Evolutionary conservation across 2,888 invertebrate genomes (phyloP), one percentile per base, ranked within the genome.

Genomic region (Bombylius discolor): DNA sequence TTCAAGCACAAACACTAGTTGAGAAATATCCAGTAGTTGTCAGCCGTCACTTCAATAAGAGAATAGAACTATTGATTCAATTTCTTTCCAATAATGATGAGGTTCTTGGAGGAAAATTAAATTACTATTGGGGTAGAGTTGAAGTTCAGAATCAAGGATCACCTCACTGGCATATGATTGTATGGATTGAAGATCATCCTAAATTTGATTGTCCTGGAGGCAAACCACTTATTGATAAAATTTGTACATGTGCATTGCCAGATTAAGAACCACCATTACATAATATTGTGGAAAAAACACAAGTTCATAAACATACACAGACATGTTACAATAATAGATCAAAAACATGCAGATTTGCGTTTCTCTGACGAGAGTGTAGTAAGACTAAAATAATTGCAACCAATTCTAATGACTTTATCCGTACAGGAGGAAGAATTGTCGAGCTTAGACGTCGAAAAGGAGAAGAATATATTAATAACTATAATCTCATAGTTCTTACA

Each of bases 401-500:
- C 11, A 46, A 39, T 31, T 59, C 59, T 23, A 58, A 59, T 31
- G 60, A 62, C 1, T 60, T 58, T 13, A 52, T 58, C 11, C 49
- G 47, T 6, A 58, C 42, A 23, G 49, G 53, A 12, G 55, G 48
- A 7, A 36, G 59, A 56, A 56, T 57, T 14, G 55, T 57, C 36
- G 11, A 52, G 32, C 46, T 59, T 5, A 54, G 55, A 39, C 52
- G 56, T n/a, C 12, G 39, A n/a, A 32, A 42, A 36, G 56, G 61
- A 58, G 62, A 59, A 51, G 48, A 11, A 39, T 61, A 59, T 60
- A 59, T 63, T 9, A 63, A 64, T 54, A 64, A 63, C 52, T 66
- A 63, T 52, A 58, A 62, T 46, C 56, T 48, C 12, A 34, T 7
- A 11, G 31, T 61, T 55, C 44, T 62, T 54, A 52, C 54, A 56